Conservation (phyloP, 2,888 invertebrate species). For the Hirudinaria manillensis region DNA sequence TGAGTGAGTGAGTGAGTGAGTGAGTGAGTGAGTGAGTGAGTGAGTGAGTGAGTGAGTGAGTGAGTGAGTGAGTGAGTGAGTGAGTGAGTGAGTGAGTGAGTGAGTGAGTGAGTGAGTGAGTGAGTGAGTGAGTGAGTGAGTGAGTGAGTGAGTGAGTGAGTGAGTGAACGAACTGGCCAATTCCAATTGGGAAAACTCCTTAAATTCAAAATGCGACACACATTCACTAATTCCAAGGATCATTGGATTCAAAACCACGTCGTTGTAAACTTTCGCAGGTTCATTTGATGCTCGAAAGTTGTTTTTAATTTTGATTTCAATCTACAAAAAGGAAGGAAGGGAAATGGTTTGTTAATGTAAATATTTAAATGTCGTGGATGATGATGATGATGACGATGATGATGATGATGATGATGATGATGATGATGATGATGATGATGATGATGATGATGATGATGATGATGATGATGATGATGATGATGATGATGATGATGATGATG, state of each 20-base stretch:
- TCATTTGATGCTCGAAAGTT: neutral
- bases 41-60: slow-evolving; percentile 25
- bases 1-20: slow-evolving; percentile 26
- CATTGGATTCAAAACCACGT: no score
- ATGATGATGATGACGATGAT: slow-evolving; percentile 4
- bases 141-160: slow-evolving; percentile 11
- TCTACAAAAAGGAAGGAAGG: no score
- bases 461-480: neutral
- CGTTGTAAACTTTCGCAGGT: no score
- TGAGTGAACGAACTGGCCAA: neutral
- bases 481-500: neutral
- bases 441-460: neutral
- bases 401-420: neutral
- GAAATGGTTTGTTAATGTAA: no score
- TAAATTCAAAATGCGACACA: no score
- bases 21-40: slow-evolving; percentile 27
- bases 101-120: slow-evolving; percentile 9
- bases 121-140: slow-evolving; percentile 11
- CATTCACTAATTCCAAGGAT: no score
- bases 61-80: slow-evolving; percentile 26
- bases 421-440: neutral
- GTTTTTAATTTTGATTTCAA: no score
- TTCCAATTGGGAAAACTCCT: neutral
- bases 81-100: slow-evolving; percentile 20
- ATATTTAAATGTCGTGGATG: neutral